Conservation (phyloP, 2,797 vertebrate species). For the Carapus acus region DNA sequence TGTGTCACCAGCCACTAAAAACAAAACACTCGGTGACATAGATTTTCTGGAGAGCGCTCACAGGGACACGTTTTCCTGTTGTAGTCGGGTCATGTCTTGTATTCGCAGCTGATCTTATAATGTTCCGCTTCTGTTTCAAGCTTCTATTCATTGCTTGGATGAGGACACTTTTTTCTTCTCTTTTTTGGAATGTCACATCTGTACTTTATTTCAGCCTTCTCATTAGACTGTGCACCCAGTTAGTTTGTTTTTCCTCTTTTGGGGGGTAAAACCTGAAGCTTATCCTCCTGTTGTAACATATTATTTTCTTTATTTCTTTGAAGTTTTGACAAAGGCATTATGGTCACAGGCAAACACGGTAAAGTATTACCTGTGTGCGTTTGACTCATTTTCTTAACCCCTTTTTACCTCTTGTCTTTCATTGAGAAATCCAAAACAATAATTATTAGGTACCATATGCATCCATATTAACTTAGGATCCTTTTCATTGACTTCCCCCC, state of each 20-base stretch:
- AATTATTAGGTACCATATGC: slow-evolving; percentile 8
- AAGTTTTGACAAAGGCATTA: slow-evolving; percentile 70
- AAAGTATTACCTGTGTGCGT: slow-evolving; percentile 62
- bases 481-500: slow-evolving; percentile 25
- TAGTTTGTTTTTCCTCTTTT: slow-evolving; percentile 3
- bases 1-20: not conserved
- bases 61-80: too few relatives aligned
- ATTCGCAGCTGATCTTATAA: not conserved
- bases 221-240: not conserved
- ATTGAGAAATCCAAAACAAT: slow-evolving; percentile 17
- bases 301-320: slow-evolving; percentile 56
- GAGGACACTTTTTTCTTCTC: too few relatives aligned
- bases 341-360: slow-evolving; percentile 61
- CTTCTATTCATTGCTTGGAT: not conserved
- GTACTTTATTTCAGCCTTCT: not conserved
- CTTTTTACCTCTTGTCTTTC: slow-evolving; percentile 16
- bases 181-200: too few relatives aligned
- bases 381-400: slow-evolving; percentile 35
- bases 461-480: slow-evolving; percentile 17
- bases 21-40: too few relatives aligned
- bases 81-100: too few relatives aligned
- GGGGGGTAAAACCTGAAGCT: not conserved
- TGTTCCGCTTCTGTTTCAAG: not conserved
- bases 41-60: too few relatives aligned
- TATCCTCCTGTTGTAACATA: slow-evolving; percentile 30